Base-by-base conservation (phyloP, 2,888 invertebrate genomes). In the Eupithecia subfuscata region DNA sequence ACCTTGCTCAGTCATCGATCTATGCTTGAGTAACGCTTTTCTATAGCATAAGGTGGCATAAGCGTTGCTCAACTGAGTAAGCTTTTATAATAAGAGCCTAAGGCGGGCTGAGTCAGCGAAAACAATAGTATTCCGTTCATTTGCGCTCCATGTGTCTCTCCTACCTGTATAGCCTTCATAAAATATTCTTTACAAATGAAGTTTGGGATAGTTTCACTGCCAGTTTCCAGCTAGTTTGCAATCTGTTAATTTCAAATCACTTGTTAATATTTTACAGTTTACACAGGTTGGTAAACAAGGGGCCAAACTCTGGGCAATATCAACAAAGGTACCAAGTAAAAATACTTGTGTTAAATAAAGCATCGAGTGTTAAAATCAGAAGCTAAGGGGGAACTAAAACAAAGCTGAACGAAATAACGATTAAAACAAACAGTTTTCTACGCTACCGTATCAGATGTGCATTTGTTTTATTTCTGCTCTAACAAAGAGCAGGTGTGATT, bases 171-270 rank as follows among this genome's bases (percentile, higher is more conserved):
- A 78, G 74, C 77, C 75, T 78, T 83, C 78, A 78, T 85, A 82
- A 83, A 83, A 80, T 82, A 85, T 82, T 82, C 75, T 82, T 77
- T 78, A 70, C 45, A 78, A 78, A 80, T 78, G 79, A 81, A 82
- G 74, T 76, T 75, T 43, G 60, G 70, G 72, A 74, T 74, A 77
- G 75, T 77, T 77, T 69, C 73, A 69, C 67, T 68, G 71, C 37
- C 60, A 73, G 70, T 75, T 75, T 40, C 5, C 34, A 52, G 64
- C 64, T 72, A 70, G 74, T 75, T 75, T 65, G 67, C 70, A 68
- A 71, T 74, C 74, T 78, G 75, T 77, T 75, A 77, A 75, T 77
- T 77, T 77, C 68, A 9, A 70, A 73, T 75, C 56, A 74, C 43
- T 68, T 67, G 40, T 16, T 73, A 73, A 77, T 73, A 70, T 75